phyloP scores from a whole-genome alignment of 2,113 vertebrate species.

The Hippoglossus stenolepis region DNA sequence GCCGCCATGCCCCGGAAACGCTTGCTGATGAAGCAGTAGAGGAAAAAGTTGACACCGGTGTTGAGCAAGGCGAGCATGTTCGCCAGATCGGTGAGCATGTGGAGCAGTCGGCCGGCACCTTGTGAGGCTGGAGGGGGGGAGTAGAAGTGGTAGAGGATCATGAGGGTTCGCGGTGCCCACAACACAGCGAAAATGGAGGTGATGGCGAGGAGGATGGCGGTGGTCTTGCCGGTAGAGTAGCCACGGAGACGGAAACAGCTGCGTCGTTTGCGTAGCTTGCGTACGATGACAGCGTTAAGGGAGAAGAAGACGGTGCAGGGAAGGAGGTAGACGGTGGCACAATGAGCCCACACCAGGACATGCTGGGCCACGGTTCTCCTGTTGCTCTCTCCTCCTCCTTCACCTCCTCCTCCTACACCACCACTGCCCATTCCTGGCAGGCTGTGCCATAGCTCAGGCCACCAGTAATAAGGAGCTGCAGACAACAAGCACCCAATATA shows the following conservation, averaged over 20 bases:
- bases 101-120: conserved; percentile 86
- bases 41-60: conserved; percentile 98
- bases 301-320: conserved; percentile 96
- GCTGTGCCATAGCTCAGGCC: conserved; percentile 95
- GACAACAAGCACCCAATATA: conserved; percentile 92
- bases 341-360: conserved; percentile 94
- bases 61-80: conserved; percentile 97
- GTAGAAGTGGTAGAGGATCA: conserved; percentile 96
- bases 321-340: conserved; percentile 92
- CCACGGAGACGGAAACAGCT: conserved; percentile 92
- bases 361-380: conserved; percentile 89
- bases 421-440: conserved; percentile 58
- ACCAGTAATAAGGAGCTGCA: conserved; percentile 96
- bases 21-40: conserved; percentile 99
- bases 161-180: conserved; percentile 93
- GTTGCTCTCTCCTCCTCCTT: conserved; percentile 79
- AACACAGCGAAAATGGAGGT: conserved; percentile 94
- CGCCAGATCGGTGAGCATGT: conserved; percentile 90
- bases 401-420: conserved; percentile 17
- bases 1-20: conserved; percentile 95
- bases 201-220: conserved; percentile 94
- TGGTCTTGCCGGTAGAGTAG: conserved; percentile 95
- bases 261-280: conserved; percentile 88
- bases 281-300: conserved; percentile 92
- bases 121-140: conserved; percentile 86